Conservation (phyloP, 2,888 invertebrate species). For the Eupithecia inturbata region DNA sequence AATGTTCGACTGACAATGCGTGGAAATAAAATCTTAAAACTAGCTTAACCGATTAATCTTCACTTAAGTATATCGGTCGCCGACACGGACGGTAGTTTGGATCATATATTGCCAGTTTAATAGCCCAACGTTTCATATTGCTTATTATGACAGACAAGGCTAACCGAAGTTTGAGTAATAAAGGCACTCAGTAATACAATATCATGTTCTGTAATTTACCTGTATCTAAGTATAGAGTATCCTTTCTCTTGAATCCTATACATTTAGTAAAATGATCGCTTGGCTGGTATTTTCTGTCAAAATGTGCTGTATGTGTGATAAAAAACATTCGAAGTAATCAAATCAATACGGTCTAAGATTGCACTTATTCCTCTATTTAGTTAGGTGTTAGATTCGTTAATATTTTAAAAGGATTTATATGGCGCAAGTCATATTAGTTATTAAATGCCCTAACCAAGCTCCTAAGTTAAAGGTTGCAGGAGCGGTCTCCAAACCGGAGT, state of each 20-base stretch:
- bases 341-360: background rate
- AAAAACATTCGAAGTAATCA: background rate
- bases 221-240: slow-evolving; percentile 43
- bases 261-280: slow-evolving; percentile 53
- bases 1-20: too few relatives aligned
- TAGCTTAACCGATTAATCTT: too few relatives aligned
- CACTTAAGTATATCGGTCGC: too few relatives aligned
- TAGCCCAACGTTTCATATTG: slow-evolving; percentile 19
- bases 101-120: background rate
- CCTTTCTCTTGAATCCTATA: slow-evolving; percentile 56
- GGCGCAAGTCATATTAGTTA: background rate
- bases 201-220: slow-evolving; percentile 52
- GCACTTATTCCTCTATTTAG: background rate
- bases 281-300: slow-evolving; percentile 49
- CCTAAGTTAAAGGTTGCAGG: background rate
- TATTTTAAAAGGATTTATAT: background rate
- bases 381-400: background rate
- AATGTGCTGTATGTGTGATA: slow-evolving; percentile 27
- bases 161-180: slow-evolving; percentile 58
- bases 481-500: slow-evolving; percentile 3
- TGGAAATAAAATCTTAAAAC: too few relatives aligned
- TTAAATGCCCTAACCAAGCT: background rate
- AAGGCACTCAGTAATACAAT: slow-evolving; percentile 52
- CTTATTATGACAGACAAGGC: slow-evolving; percentile 52
- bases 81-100: background rate